phyloP scores from a whole-genome alignment of 2,113 vertebrate genomes.

The Serinus canaria region DNA sequence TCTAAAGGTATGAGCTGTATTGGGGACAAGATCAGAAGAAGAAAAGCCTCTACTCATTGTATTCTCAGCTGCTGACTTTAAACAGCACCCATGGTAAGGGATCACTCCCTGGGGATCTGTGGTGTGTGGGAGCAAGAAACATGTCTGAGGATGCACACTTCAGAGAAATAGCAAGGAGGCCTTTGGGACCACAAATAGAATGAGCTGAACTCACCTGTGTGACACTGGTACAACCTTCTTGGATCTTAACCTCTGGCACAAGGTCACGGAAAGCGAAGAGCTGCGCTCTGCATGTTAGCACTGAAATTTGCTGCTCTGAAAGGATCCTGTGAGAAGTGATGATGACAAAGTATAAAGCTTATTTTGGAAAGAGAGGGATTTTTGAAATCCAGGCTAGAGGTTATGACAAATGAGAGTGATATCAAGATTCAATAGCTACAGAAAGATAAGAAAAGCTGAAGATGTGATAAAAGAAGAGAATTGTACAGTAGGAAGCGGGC shows the following conservation, averaged over 20 bases:
- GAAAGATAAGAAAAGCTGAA: constrained; percentile 43
- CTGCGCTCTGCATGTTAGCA: not conserved
- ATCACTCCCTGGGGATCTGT: not conserved
- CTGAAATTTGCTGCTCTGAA: not conserved
- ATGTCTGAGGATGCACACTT: not conserved
- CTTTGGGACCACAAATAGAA: not conserved
- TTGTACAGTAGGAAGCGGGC: constrained; percentile 21
- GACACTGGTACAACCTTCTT: not conserved
- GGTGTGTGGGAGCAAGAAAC: not conserved
- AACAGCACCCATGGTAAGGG: not conserved
- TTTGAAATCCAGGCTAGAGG: constrained; percentile 17
- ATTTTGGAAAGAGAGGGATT: not conserved
- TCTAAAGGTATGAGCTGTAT: not conserved
- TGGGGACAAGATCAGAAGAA: not conserved
- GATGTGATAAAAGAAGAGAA: constrained; percentile 33
- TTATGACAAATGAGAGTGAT: not conserved
- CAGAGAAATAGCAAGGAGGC: not conserved
- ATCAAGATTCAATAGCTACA: not conserved
- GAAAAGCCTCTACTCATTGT: not conserved
- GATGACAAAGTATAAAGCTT: not conserved
- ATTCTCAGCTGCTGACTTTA: not conserved
- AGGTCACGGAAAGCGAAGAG: not conserved
- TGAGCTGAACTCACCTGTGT: not conserved
- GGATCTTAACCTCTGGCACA: not conserved
- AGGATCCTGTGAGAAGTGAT: not conserved